A percentile compares a stretch with the other conserved stretches of the same genome.
phyloP scores from a whole-genome alignment of 2,888 invertebrate species.

The Himalopsyche anomala region DNA sequence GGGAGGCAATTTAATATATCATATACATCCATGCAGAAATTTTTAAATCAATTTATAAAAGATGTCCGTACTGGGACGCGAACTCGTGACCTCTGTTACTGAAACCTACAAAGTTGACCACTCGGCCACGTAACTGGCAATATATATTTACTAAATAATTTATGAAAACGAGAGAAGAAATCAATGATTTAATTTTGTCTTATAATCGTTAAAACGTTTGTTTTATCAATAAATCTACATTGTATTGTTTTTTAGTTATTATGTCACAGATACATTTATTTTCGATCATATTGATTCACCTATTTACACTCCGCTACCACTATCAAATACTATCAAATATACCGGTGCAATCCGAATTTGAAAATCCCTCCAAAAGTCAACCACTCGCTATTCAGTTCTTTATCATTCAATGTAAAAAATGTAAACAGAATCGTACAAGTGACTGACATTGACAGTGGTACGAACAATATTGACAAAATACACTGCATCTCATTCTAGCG shows the following conservation, averaged over 20 bases:
- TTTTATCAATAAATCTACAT: too few species aligned
- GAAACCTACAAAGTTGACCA: too few species aligned
- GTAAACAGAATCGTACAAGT: conserved; percentile 56
- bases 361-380: conserved; percentile 37
- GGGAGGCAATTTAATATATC: too few species aligned
- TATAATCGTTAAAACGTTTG: too few species aligned
- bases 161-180: too few species aligned
- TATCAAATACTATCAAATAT: neutral
- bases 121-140: too few species aligned
- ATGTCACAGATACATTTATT: neutral
- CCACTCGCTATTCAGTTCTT: conserved; percentile 7
- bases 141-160: too few species aligned
- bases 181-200: too few species aligned
- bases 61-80: too few species aligned
- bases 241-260: neutral
- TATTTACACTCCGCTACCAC: neutral
- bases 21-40: too few species aligned
- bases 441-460: conserved; percentile 54
- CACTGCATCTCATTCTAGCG: conserved; percentile 38
- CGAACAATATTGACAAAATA: neutral
- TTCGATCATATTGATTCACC: neutral
- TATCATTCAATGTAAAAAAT: conserved; percentile 41
- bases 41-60: too few species aligned
- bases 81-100: too few species aligned
- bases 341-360: conserved; percentile 23